Evolutionary conservation across 2,888 invertebrate genomes (phyloP).

Genomic region (Drosophila imparisetae): DNA sequence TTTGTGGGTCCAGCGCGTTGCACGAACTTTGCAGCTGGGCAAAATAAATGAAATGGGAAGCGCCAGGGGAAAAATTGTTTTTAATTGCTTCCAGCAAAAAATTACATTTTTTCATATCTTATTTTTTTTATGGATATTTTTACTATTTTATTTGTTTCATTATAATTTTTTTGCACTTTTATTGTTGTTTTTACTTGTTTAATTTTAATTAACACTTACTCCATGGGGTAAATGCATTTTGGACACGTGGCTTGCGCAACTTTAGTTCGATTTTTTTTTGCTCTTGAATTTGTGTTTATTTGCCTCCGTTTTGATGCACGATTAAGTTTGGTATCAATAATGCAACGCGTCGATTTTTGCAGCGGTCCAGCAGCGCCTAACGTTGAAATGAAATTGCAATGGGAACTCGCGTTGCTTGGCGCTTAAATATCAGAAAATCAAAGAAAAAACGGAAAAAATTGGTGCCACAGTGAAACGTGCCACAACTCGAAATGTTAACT

Average conservation of each 20-base stretch:
- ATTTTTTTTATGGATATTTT: conserved; percentile 4
- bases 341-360: conserved; percentile 39
- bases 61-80: conserved; percentile 17
- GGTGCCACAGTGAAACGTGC: conserved; percentile 68
- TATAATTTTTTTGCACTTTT: conserved; percentile 5
- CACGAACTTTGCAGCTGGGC: conserved; percentile 30
- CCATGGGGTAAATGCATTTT: conserved; percentile 74
- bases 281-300: conserved; percentile 12
- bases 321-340: conserved; percentile 13
- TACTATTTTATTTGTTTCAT: conserved; percentile 3
- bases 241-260: conserved; percentile 13
- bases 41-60: conserved; percentile 7
- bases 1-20: conserved; percentile 21
- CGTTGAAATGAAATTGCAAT: conserved; percentile 69
- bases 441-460: conserved; percentile 55
- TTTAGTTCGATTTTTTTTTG: conserved; percentile 14
- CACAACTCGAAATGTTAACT: conserved; percentile 46
- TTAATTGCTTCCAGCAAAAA: conserved; percentile 7
- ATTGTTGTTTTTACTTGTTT: conserved; percentile 1
- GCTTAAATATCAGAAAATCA: conserved; percentile 74
- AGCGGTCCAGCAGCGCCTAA: conserved; percentile 50
- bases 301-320: conserved; percentile 3
- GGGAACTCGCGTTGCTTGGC: conserved; percentile 44
- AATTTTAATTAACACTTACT: conserved; percentile 74
- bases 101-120: not conserved